These are phyloP conservation scores for Phoxinus phoxinus DNA, from an alignment of 2,113 vertebrate genomes.

Conservation along the genomic window DNA sequence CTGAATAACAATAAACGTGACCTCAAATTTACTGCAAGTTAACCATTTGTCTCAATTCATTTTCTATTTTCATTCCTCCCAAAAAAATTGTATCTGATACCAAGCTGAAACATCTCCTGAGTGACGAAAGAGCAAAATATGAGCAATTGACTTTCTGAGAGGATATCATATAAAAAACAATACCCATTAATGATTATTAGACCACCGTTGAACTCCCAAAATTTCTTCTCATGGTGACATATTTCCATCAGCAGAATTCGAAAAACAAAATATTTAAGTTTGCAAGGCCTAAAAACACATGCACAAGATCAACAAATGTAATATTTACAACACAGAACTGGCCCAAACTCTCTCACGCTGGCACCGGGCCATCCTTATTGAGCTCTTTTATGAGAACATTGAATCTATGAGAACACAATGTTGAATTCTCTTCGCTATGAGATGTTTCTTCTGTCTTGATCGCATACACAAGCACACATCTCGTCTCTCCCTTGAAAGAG, in stretches of 20 bases:
- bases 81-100: background rate
- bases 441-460: slow-evolving; percentile 6
- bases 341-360: background rate
- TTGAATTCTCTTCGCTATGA: slow-evolving; percentile 17
- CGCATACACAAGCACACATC: slow-evolving; percentile 28
- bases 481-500: background rate
- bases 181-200: background rate
- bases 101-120: background rate
- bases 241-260: background rate
- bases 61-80: background rate
- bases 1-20: no score
- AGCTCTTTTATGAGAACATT: background rate
- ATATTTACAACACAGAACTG: slow-evolving; percentile 7
- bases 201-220: background rate
- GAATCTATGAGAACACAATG: slow-evolving; percentile 23
- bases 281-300: background rate
- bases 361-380: background rate
- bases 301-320: background rate
- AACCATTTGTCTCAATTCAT: no score
- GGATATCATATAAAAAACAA: background rate
- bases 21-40: no score
- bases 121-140: background rate
- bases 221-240: background rate
- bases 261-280: background rate
- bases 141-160: background rate